Conservation (phyloP, 2,888 invertebrate genomes). For the Pyrrhosoma nymphula region DNA sequence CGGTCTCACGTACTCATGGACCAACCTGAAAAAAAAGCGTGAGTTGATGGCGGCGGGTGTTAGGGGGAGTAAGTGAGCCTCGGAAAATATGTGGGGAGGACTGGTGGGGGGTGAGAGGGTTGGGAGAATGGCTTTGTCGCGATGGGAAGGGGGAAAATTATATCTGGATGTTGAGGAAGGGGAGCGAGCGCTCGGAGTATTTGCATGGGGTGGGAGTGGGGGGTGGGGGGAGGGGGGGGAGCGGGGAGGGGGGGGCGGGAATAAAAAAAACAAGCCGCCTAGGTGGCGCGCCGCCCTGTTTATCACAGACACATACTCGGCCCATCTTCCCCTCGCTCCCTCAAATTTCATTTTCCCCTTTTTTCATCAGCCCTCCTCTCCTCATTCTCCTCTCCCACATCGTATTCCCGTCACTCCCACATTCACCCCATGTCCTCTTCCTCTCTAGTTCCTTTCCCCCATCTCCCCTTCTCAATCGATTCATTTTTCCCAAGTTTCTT, state of each 20-base stretch:
- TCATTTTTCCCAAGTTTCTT: too few relatives aligned
- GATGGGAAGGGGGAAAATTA: slow-evolving; percentile 30
- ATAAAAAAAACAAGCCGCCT: slow-evolving; percentile 33
- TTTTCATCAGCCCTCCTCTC: neutral
- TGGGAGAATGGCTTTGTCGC: neutral
- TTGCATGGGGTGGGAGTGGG: neutral
- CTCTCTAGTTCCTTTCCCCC: neutral
- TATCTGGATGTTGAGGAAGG: neutral
- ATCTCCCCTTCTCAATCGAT: neutral
- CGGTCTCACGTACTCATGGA: slow-evolving; percentile 2
- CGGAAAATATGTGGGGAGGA: neutral
- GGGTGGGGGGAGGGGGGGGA: too few relatives aligned
- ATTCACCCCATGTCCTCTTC: neutral
- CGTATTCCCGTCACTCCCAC: neutral
- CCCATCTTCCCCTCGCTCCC: neutral
- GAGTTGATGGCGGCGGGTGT: slow-evolving; percentile 5
- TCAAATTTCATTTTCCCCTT: neutral
- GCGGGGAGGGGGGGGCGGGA: too few relatives aligned
- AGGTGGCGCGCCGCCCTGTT: slow-evolving; percentile 17
- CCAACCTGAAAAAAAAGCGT: slow-evolving; percentile 6
- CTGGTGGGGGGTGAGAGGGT: neutral
- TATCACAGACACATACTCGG: neutral
- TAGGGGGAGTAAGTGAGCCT: neutral
- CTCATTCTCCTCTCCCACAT: neutral
- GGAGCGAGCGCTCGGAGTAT: slow-evolving; percentile 4